Evolutionary conservation across 2,113 vertebrate genomes (phyloP), one percentile per base, ranked within the genome.

Genomic region (Megatriorchis doriae): DNA sequence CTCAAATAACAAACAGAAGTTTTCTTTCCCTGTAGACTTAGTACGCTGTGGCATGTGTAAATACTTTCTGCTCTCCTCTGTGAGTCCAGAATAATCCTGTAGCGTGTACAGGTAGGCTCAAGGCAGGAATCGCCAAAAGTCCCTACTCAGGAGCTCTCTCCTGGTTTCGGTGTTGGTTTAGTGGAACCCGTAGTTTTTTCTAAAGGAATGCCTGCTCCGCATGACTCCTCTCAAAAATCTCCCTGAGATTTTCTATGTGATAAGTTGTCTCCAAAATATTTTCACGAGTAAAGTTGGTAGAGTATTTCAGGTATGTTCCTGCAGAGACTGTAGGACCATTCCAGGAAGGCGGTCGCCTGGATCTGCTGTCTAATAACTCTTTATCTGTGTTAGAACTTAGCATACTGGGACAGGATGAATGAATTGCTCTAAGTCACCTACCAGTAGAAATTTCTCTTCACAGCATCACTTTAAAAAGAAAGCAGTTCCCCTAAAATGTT

Each of bases 381-480:
- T 80, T 38, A 58, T 78, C 67, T 67, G 8, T 48, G 61, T 67
- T 52, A 81, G 40, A 94, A 86, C 11, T 71, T 84, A 71, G 53
- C 56, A 65, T 56, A 85, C 43, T 81, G 32, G 5, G 27, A 53
- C 52, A 75, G 45, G 62, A 91, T 89, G 80, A 94, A 94, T 87
- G 91, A 93, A 92, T 86, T 78, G 72, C 45, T 92, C 83, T 92
- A 56, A 53, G 86, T 75, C 88, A 94, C 83, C 86, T 84, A 87
- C 61, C 34, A 71, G 56, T 82, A 53, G 77, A 94, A 94, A 92
- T 89, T 93, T 87, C 61, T 81, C 45, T 92, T 91, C 90, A 81
- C 72, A 95, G 77, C 80, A 71, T 68, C 68, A 56, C 43, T 93
- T 94, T 92, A 72, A 96, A 96, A 88, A 87, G 73, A 75, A 95